Evolutionary conservation across 2,113 vertebrate species (phyloP).

Genomic region (Cyanocitta stelleri): DNA sequence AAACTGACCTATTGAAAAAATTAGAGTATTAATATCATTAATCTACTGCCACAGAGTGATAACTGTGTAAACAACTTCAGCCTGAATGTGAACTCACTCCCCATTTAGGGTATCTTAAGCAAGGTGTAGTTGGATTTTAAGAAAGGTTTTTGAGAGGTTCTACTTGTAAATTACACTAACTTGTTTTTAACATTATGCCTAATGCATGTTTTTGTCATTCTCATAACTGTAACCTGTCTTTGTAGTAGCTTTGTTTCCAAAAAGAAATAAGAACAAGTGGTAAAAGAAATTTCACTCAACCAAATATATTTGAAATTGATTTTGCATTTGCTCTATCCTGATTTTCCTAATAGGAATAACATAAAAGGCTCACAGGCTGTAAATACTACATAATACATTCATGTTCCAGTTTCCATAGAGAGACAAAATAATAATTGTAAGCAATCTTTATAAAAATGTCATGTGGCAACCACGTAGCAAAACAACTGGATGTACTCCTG

Average conservation of each 20-base stretch:
- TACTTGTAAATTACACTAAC: not conserved
- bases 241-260: not conserved
- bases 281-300: not conserved
- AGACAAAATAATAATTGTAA: not conserved
- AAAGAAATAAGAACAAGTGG: not conserved
- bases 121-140: not conserved
- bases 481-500: not conserved
- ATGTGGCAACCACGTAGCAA: not conserved
- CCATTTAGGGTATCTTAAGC: not conserved
- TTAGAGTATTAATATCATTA: not conserved
- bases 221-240: not conserved
- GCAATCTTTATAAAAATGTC: not conserved
- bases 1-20: conserved; percentile 78
- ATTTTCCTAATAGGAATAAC: not conserved
- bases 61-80: not conserved
- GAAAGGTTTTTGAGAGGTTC: not conserved
- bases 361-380: not conserved
- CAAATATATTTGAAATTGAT: not conserved
- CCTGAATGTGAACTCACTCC: not conserved
- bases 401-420: not conserved
- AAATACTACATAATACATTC: not conserved
- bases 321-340: not conserved
- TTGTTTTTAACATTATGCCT: not conserved
- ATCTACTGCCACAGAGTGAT: not conserved
- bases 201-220: not conserved